A percentile compares a stretch with the other conserved stretches of the same genome.
Evolutionary conservation across 2,888 invertebrate genomes (phyloP).

Genomic region (Pollenia griseotomentosa): DNA sequence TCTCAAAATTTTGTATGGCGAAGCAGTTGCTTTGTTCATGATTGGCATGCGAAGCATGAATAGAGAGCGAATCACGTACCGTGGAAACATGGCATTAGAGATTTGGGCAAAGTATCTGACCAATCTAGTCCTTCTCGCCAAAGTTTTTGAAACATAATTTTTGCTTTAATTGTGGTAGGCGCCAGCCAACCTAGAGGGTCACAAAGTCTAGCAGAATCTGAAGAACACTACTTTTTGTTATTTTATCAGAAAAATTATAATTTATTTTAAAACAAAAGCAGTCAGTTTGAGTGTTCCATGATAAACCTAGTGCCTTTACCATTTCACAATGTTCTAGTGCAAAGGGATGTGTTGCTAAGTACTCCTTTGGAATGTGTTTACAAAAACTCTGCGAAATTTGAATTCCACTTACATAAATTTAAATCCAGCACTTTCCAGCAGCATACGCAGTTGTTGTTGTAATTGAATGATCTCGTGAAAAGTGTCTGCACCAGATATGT

Average conservation of each 20-base stretch:
- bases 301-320: no score
- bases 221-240: slow-evolving; percentile 1
- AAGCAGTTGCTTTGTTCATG: no score
- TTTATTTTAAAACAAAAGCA: no score
- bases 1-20: no score
- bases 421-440: slow-evolving; percentile 26
- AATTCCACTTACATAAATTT: slow-evolving; percentile 42
- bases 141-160: slow-evolving; percentile 50
- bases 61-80: no score
- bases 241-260: slow-evolving; percentile 1
- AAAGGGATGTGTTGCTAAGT: no score
- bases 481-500: slow-evolving; percentile 15
- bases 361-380: background rate
- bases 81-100: no score
- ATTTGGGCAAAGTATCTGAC: slow-evolving; percentile 23
- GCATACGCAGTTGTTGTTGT: slow-evolving; percentile 33
- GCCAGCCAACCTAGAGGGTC: slow-evolving; percentile 50
- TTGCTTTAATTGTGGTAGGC: slow-evolving; percentile 45
- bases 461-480: slow-evolving; percentile 27
- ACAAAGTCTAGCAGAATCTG: slow-evolving; percentile 11
- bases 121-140: slow-evolving; percentile 56
- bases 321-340: no score
- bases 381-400: slow-evolving; percentile 55
- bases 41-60: no score
- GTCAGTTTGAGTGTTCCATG: no score